Conservation (phyloP, 2,113 vertebrate genomes). For the Syngnathus typhle region DNA sequence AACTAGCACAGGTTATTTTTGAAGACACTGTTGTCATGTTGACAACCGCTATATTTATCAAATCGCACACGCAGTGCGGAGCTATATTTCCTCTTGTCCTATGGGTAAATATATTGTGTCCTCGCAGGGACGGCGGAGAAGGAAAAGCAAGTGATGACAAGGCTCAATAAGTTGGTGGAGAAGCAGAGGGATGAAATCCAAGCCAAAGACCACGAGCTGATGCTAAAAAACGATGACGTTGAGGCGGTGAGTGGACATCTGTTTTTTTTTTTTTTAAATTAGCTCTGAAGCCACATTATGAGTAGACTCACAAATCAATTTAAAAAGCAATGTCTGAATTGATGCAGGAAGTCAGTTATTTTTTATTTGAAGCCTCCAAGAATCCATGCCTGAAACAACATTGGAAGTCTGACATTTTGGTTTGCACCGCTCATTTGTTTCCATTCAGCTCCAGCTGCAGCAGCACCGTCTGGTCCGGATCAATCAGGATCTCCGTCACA, state of each 20-base stretch:
- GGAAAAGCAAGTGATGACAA: conserved; percentile 82
- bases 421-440: background rate
- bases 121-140: conserved; percentile 80
- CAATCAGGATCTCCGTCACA: conserved; percentile 87
- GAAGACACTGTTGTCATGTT: conserved; percentile 23
- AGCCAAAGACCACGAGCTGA: conserved; percentile 81
- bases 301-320: background rate
- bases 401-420: background rate
- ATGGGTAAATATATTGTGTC: background rate
- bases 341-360: too few relatives aligned
- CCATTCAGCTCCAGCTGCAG: conserved; percentile 83
- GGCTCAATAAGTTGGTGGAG: conserved; percentile 82
- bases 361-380: background rate
- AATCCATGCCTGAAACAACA: background rate
- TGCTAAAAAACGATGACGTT: conserved; percentile 80
- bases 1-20: conserved; percentile 49
- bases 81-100: background rate
- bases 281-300: too few relatives aligned
- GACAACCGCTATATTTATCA: conserved; percentile 36
- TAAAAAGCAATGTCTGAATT: background rate
- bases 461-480: conserved; percentile 86
- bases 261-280: too few relatives aligned
- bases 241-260: conserved; percentile 76
- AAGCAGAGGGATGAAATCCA: conserved; percentile 88
- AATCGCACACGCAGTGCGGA: background rate